Evolutionary conservation across 1,140 invertebrate species (phyloP).

Genomic region (Sarcophaga peregrina): DNA sequence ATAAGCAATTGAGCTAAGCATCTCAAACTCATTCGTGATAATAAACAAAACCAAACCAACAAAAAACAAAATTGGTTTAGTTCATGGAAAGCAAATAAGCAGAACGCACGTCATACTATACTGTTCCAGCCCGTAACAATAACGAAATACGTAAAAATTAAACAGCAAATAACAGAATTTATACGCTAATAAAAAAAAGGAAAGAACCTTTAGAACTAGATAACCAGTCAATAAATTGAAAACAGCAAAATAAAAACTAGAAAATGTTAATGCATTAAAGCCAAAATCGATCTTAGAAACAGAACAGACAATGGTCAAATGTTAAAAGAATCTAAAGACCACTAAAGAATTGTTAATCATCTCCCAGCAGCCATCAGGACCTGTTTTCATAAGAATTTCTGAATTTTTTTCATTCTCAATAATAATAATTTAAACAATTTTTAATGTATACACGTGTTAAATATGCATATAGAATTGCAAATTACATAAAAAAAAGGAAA

Average conservation of each 20-base stretch:
- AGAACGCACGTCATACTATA: slow-evolving; percentile 31
- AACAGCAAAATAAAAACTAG: background rate
- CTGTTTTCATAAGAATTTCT: no score
- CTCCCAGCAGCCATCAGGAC: no score
- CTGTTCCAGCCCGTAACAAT: background rate
- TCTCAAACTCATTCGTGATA: slow-evolving; percentile 1
- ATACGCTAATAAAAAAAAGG: no score
- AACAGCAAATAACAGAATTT: background rate
- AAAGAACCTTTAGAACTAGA: slow-evolving; percentile 31
- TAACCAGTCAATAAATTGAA: slow-evolving; percentile 20
- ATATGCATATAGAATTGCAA: slow-evolving; percentile 13
- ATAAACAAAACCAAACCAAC: background rate
- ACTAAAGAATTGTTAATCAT: no score
- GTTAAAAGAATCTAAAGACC: no score
- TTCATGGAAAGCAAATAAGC: slow-evolving; percentile 29
- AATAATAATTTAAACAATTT: no score
- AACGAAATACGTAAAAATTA: background rate
- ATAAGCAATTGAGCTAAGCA: slow-evolving; percentile 31
- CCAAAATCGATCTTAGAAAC: no score
- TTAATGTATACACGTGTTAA: slow-evolving; percentile 6
- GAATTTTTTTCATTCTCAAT: no score
- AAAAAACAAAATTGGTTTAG: slow-evolving; percentile 21
- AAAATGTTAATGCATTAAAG: no score
- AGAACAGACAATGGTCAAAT: no score
- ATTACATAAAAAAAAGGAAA: background rate